Percentiles rank a stretch among this genome's conserved stretches.
phyloP scores from a whole-genome alignment of 2,113 vertebrate species.

The Clarias magur region DNA sequence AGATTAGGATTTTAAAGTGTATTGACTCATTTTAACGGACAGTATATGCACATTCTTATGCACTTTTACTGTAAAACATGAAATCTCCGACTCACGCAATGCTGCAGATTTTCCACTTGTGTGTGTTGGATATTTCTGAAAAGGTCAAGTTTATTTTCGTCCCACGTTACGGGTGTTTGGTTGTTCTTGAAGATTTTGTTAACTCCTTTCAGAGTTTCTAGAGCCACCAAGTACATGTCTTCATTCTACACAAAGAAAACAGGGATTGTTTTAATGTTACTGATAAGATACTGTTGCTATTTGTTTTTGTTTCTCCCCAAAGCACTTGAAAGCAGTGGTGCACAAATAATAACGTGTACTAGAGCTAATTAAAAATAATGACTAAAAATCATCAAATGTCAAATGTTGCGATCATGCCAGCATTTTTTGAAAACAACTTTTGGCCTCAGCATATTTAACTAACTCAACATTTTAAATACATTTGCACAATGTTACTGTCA shows the following conservation, averaged over 20 bases:
- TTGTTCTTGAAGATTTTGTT: constrained; percentile 12
- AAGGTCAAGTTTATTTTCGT: neutral
- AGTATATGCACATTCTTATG: no score
- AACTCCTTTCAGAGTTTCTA: constrained; percentile 29
- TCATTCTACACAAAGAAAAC: neutral
- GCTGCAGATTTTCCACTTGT: constrained; percentile 9
- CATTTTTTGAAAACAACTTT: neutral
- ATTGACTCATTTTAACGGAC: neutral
- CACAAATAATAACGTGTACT: neutral
- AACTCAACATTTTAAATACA: no score
- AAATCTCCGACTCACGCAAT: constrained; percentile 9
- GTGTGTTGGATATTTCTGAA: constrained; percentile 13
- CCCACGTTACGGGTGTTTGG: constrained; percentile 12
- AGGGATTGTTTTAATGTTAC: neutral
- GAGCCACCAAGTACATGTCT: constrained; percentile 16
- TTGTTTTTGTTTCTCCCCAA: no score
- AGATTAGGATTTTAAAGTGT: neutral
- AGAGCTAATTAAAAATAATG: neutral
- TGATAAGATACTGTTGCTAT: neutral
- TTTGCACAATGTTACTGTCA: neutral
- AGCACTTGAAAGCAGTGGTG: neutral
- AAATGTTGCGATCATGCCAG: neutral
- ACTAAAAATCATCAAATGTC: neutral
- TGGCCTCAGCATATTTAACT: no score
- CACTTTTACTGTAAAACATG: neutral